Evolutionary conservation across 2,797 vertebrate genomes (phyloP), one percentile per base, ranked within the genome.

Genomic region (Coranthus polyacanthus): DNA sequence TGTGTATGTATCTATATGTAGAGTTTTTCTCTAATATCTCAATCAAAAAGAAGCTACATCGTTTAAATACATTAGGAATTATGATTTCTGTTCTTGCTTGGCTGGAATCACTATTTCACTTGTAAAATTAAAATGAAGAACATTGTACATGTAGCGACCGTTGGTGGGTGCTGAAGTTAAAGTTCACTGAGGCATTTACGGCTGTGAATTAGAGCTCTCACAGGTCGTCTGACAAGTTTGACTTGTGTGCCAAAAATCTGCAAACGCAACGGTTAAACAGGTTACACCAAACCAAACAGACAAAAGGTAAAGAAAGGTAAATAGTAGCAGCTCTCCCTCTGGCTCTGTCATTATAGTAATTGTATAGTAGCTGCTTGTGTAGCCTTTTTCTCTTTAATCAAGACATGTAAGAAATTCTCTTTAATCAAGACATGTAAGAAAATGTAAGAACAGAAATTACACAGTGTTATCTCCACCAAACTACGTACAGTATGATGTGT

Each of bases 181-280:
- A 32, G 29, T 54, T 62, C 26, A 51, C 7, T 37, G 54, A 62
- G 46, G 42, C 52, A 56, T 56, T 52, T 79, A 13, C 15, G 15
- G 18, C 3, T 78, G 50, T 57, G 7, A 67, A 66, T 34, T 15
- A 12, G 1, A 65, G 42, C 39, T n/a, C n/a, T 61, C 13, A 47
- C 50, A 68, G 21, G 46, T 54, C 6, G 76, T 75, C 72, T 12
- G 46, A 78, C 87, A 72, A 84, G 89, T 90, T 81, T 66, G 63
- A 62, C 63, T 13, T 20, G 37, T 20, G 20, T 36, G 0, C 39
- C 29, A 52, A 43, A n/a, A 38, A 26, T 37, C 32, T n/a, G 54
- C 43, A 59, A 70, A 53, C 46, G 10, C 26, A 21, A 75, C 55
- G 15, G 69, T 64, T n/a, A 32, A 81, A 86, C 86, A 72, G 76